Evolutionary conservation across 2,797 vertebrate species (phyloP).

Genomic region (Momotus momota): DNA sequence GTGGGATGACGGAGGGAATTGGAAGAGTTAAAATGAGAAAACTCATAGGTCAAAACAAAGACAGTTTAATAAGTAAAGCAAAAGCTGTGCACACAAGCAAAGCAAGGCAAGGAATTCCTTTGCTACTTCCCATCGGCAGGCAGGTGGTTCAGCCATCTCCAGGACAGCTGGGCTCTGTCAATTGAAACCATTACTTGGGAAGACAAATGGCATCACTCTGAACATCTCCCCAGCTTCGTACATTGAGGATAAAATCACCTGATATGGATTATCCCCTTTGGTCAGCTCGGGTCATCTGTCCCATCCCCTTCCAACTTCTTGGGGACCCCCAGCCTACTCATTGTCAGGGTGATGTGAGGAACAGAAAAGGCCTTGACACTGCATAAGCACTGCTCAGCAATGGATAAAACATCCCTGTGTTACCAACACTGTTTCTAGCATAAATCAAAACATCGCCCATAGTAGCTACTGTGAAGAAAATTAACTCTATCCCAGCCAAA

Average conservation of each 20-base stretch:
- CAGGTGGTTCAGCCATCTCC: not conserved
- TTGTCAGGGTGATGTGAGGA: not conserved
- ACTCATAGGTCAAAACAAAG: not conserved
- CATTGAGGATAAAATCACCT: not conserved
- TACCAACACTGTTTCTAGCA: not conserved
- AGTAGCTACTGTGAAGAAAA: no score
- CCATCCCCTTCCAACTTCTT: not conserved
- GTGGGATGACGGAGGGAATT: not conserved
- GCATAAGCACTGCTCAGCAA: not conserved
- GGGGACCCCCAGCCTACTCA: not conserved
- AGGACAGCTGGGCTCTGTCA: not conserved
- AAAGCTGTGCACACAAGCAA: not conserved
- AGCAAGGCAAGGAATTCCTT: not conserved
- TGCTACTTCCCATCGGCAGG: not conserved
- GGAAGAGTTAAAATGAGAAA: not conserved
- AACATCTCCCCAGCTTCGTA: not conserved
- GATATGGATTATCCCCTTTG: not conserved
- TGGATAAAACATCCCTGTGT: not conserved
- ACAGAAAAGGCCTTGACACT: not conserved
- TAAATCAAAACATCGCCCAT: not conserved
- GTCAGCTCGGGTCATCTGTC: not conserved
- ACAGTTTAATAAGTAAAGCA: not conserved
- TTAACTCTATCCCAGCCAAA: no score
- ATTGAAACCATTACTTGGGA: not conserved
- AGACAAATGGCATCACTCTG: not conserved